These are phyloP conservation scores for Anthopleura sola DNA, from an alignment of 64 coral and sea anemone species.

Conservation along the genomic window DNA sequence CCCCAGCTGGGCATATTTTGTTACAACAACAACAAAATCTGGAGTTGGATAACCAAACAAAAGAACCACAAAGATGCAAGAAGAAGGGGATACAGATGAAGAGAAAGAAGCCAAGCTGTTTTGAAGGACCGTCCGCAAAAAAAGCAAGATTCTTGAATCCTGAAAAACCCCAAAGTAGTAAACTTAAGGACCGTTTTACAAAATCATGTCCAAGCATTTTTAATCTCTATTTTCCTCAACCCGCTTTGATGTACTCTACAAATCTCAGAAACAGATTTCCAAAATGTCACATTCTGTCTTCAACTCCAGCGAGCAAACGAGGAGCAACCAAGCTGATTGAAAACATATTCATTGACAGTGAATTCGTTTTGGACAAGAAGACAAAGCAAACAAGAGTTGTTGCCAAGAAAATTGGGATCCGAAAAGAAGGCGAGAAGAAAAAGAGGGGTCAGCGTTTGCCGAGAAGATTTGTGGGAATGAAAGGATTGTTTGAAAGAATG, in stretches of 20 bases:
- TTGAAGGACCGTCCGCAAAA: neutral
- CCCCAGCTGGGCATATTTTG: neutral
- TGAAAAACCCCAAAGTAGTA: neutral
- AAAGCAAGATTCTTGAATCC: neutral
- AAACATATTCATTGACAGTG: constrained; percentile 45
- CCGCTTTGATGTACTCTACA: constrained; percentile 42
- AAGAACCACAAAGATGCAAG: neutral
- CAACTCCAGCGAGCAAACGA: constrained; percentile 28
- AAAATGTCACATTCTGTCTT: constrained; percentile 49
- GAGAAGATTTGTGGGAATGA: constrained; percentile 39
- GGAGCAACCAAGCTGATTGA: constrained; percentile 40
- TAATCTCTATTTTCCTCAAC: constrained; percentile 1
- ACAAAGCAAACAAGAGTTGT: neutral
- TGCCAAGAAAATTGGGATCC: neutral
- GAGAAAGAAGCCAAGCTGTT: neutral
- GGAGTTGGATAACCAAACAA: neutral
- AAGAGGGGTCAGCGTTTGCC: constrained; percentile 29
- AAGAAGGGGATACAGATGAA: neutral
- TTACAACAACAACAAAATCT: neutral
- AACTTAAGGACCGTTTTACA: neutral
- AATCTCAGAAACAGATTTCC: constrained; percentile 45
- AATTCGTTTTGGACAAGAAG: neutral
- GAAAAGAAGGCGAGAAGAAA: constrained; percentile 1
- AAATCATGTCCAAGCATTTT: constrained; percentile 22
- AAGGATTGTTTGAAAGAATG: constrained; percentile 26